phyloP scores from a whole-genome alignment of 2,888 invertebrate genomes.

The Lamproptera curius region DNA sequence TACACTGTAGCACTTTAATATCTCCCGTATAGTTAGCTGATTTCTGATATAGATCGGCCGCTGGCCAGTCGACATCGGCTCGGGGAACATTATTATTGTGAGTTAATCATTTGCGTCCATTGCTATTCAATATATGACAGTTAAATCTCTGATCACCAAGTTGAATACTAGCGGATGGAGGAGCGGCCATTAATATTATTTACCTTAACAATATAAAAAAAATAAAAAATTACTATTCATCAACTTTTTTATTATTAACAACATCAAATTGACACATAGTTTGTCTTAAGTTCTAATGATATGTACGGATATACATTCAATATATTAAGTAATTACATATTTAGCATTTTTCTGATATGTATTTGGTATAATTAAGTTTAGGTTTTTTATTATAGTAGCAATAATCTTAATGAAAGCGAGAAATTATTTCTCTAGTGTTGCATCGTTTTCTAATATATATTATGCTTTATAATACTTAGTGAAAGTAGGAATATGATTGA shows the following conservation, averaged over 20 bases:
- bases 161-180: no score
- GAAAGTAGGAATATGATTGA: neutral
- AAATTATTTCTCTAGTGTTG: neutral
- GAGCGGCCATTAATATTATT: no score
- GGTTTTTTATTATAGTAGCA: neutral
- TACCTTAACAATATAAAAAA: no score
- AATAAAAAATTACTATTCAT: neutral
- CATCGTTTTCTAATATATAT: neutral
- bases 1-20: no score
- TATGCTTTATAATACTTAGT: neutral
- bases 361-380: no score
- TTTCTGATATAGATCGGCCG: no score
- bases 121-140: no score
- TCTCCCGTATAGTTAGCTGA: no score
- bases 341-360: neutral
- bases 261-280: conserved; percentile 63
- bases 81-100: no score
- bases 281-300: conserved; percentile 46
- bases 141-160: no score
- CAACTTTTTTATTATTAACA: conserved; percentile 30
- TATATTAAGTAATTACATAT: neutral
- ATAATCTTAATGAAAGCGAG: neutral
- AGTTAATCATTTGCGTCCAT: no score
- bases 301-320: conserved; percentile 36
- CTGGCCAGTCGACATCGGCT: no score